Evolutionary conservation across 2,113 vertebrate species (phyloP).

Genomic region (Catharus minimus): DNA sequence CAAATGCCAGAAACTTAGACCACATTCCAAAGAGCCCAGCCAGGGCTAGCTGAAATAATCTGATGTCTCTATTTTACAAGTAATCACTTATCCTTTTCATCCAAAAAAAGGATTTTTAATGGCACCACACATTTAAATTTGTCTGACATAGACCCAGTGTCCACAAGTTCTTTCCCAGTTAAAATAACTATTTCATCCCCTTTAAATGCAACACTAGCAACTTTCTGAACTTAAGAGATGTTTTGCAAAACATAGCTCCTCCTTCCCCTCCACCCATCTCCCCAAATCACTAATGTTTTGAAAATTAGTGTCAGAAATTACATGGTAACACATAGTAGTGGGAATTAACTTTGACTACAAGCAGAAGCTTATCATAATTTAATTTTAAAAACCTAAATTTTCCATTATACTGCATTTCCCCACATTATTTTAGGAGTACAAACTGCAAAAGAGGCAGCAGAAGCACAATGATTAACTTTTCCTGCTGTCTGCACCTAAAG

Average conservation of each 20-base stretch:
- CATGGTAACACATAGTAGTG: not conserved
- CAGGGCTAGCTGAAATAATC: not conserved
- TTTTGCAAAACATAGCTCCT: not conserved
- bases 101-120: constrained; percentile 5
- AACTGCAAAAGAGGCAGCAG: not conserved
- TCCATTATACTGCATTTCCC: not conserved
- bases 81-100: not conserved
- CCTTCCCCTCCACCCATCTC: too few relatives aligned
- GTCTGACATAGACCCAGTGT: not conserved
- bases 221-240: not conserved
- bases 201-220: not conserved
- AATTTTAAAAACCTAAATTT: not conserved
- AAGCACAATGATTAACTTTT: not conserved
- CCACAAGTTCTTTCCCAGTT: not conserved
- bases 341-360: not conserved
- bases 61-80: not conserved
- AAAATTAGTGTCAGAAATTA: not conserved
- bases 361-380: not conserved
- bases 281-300: not conserved
- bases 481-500: not conserved
- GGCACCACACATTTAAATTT: constrained; percentile 13
- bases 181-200: not conserved
- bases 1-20: not conserved
- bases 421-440: not conserved
- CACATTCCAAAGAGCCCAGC: not conserved